These are phyloP conservation scores for Bettongia penicillata DNA, from an alignment of 2,113 vertebrate genomes.

Conservation along the genomic window DNA sequence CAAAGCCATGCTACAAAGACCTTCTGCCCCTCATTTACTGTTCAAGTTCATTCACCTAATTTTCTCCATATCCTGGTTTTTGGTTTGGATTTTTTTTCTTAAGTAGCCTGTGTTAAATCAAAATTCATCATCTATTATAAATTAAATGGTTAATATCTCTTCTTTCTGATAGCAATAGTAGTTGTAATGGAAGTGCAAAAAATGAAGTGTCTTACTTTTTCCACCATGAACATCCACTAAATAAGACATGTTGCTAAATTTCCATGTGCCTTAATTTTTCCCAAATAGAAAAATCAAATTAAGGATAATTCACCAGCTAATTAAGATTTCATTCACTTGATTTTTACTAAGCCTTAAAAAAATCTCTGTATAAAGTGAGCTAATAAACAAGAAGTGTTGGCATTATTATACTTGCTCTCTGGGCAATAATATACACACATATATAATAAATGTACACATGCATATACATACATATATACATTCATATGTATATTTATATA, in stretches of 20 bases:
- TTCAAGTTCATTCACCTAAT: constrained; percentile 57
- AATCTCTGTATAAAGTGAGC: neutral
- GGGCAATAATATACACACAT: neutral
- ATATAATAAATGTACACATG: neutral
- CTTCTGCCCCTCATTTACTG: constrained; percentile 54
- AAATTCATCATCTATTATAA: constrained; percentile 48
- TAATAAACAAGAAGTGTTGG: neutral
- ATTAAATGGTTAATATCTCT: constrained; percentile 37
- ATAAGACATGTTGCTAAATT: neutral
- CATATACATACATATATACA: neutral
- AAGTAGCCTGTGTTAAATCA: constrained; percentile 53
- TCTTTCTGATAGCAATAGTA: neutral
- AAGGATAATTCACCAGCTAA: constrained; percentile 33
- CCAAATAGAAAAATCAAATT: constrained; percentile 31
- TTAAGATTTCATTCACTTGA: constrained; percentile 39
- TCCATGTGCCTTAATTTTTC: constrained; percentile 14
- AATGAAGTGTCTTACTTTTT: neutral
- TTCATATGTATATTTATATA: neutral
- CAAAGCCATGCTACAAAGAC: constrained; percentile 16
- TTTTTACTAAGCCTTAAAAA: constrained; percentile 37
- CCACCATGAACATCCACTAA: neutral
- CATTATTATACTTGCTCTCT: neutral
- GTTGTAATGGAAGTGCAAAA: neutral
- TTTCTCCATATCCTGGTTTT: constrained; percentile 3
- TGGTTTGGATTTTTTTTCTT: constrained; percentile 23